Conservation (phyloP, 2,113 vertebrate genomes). For the Notothenia coriiceps region DNA sequence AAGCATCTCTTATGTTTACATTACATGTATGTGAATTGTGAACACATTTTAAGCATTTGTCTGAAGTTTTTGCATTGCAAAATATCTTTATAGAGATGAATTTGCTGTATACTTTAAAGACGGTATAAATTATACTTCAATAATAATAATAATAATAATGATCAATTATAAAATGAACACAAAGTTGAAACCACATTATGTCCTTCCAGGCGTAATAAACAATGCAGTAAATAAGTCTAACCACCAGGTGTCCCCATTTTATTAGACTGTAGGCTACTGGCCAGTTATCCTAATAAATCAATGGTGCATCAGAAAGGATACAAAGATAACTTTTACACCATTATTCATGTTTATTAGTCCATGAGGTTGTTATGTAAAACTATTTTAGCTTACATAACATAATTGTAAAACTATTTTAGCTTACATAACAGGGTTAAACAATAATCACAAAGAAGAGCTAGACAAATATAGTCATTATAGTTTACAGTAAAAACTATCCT, state of each 20-base stretch:
- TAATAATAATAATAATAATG: no score
- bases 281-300: neutral
- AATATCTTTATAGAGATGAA: neutral
- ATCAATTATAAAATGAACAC: no score
- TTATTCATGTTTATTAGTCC: neutral
- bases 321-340: neutral
- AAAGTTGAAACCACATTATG: neutral
- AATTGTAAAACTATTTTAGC: neutral
- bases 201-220: neutral
- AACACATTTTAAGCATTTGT: neutral
- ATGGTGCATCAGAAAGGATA: neutral
- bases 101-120: neutral
- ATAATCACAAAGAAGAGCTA: neutral
- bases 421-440: neutral
- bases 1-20: neutral
- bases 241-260: conserved; percentile 53
- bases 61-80: neutral
- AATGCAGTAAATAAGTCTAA: conserved; percentile 1
- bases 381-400: neutral
- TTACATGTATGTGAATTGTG: neutral
- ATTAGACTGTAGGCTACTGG: neutral
- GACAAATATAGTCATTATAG: neutral
- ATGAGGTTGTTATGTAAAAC: neutral
- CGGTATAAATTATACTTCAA: neutral
- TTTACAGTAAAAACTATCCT: neutral